These are phyloP conservation scores for Corythaeola cristata DNA, from an alignment of 2,113 vertebrate species.

Conservation along the genomic window DNA sequence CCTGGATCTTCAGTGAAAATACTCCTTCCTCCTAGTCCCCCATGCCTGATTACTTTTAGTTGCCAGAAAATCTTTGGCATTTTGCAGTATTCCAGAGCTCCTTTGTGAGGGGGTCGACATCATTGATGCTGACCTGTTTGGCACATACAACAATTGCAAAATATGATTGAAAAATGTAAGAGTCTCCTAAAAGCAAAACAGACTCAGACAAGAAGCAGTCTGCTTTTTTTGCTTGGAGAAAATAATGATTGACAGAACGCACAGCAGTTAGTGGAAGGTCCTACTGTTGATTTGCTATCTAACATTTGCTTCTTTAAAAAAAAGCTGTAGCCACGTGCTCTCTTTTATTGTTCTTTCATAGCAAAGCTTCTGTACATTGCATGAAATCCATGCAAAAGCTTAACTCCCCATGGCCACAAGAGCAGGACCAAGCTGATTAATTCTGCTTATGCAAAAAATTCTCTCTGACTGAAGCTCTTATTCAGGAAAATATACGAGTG, in stretches of 20 bases:
- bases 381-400: neutral
- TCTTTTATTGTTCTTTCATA: neutral
- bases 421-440: conserved; percentile 4
- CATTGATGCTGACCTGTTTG: neutral
- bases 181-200: neutral
- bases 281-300: neutral
- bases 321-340: neutral
- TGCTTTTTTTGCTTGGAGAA: neutral
- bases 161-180: neutral
- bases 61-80: neutral
- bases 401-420: neutral
- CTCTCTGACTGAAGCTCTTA: neutral
- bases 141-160: neutral
- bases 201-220: neutral
- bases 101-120: neutral
- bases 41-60: neutral
- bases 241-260: neutral
- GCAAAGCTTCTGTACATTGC: accelerated
- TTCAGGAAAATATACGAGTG: neutral
- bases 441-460: neutral
- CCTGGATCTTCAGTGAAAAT: neutral
- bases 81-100: conserved; percentile 10
- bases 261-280: neutral
- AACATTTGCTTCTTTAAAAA: neutral
- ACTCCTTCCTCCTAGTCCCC: neutral